These are phyloP conservation scores for Thinocorus orbignyianus DNA, from an alignment of 2,113 vertebrate genomes.

Conservation along the genomic window DNA sequence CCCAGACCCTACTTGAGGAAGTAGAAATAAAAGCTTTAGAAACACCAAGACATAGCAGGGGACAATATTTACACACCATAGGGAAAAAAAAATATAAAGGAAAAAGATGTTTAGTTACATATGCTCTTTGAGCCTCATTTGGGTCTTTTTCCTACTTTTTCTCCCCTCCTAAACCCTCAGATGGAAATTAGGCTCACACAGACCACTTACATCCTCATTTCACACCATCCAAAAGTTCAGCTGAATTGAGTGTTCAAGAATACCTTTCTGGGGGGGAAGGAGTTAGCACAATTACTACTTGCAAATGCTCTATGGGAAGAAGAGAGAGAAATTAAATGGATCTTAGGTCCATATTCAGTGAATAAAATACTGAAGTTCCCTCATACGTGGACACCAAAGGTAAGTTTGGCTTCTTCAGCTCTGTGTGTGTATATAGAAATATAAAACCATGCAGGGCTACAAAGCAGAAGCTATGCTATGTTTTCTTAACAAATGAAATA, in stretches of 20 bases:
- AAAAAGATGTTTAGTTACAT: not conserved
- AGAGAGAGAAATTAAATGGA: not conserved
- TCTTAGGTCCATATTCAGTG: not conserved
- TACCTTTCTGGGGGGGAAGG: not conserved
- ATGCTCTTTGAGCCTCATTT: not conserved
- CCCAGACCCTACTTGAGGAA: not conserved
- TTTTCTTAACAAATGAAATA: constrained; percentile 53
- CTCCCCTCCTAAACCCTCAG: not conserved
- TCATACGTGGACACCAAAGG: not conserved
- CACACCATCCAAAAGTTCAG: not conserved
- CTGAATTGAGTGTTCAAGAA: not conserved
- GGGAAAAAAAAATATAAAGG: not conserved
- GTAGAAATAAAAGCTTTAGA: not conserved
- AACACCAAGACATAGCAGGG: not conserved
- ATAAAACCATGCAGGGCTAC: constrained; percentile 20
- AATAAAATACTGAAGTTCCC: not conserved
- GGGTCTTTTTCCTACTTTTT: not conserved
- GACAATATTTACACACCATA: not conserved
- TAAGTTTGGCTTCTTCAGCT: constrained; percentile 1
- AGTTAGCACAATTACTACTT: not conserved
- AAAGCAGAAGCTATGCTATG: constrained; percentile 6
- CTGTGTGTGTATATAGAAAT: not conserved
- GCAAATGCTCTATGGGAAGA: not conserved
- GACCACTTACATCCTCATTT: not conserved
- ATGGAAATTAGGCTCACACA: not conserved